phyloP scores from a whole-genome alignment of 2,113 vertebrate genomes.

The Oryctolagus cuniculus region mOryCun1.1 NC_091443.1:80687501-80688000 shows the following conservation, averaged over 20 bases:
- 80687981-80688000: slow-evolving; percentile 60
- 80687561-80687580: slow-evolving; percentile 4
- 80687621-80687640: not conserved
- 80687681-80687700: not conserved
- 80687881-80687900: not conserved
- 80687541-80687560: not conserved
- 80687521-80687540: not conserved
- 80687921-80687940: not conserved
- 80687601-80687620: not conserved
- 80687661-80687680: not conserved
- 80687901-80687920: not conserved
- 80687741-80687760: not conserved
- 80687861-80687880: slow-evolving; percentile 24
- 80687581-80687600: not conserved
- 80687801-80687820: not conserved
- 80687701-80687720: not conserved
- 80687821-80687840: not conserved
- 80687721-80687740: not conserved
- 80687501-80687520: not conserved
- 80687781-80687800: not conserved
- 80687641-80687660: not conserved
- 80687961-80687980: slow-evolving; percentile 13
- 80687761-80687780: not conserved
- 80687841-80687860: not conserved
- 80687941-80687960: not conserved